phyloP scores from a whole-genome alignment of 2,113 vertebrate species.

The Caranx melampygus region DNA sequence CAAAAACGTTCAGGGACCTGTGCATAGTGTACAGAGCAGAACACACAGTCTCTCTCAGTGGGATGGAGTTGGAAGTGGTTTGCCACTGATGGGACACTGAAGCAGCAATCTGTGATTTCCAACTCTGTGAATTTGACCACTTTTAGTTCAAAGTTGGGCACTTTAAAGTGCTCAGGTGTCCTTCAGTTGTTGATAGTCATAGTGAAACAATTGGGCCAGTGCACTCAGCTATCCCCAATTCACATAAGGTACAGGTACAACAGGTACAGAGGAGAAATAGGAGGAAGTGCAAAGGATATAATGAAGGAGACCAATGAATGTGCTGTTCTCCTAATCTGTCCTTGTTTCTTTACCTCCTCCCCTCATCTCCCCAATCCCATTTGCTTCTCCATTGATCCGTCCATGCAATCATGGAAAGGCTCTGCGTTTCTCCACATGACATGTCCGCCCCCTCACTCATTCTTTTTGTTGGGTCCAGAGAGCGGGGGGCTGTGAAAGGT shows the following conservation, averaged over 20 bases:
- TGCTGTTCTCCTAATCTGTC: constrained; percentile 35
- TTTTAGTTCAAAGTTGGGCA: constrained; percentile 38
- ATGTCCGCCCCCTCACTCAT: constrained; percentile 49
- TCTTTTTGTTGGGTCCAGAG: constrained; percentile 35
- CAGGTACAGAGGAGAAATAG: constrained; percentile 34
- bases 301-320: constrained; percentile 26
- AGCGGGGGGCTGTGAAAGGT: constrained; percentile 73
- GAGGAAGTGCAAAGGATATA: constrained; percentile 18
- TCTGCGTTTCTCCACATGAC: neutral
- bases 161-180: constrained; percentile 37
- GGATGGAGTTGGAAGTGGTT: constrained; percentile 31
- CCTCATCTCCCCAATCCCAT: neutral
- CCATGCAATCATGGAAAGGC: constrained; percentile 13
- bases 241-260: constrained; percentile 14
- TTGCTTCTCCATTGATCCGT: constrained; percentile 32
- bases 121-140: constrained; percentile 30
- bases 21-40: constrained; percentile 68
- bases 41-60: constrained; percentile 22
- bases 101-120: constrained; percentile 26
- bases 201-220: constrained; percentile 12
- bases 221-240: constrained; percentile 17
- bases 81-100: constrained; percentile 28
- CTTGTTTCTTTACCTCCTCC: constrained; percentile 17
- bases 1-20: constrained; percentile 59
- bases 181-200: constrained; percentile 31